Evolutionary conservation across 1,140 invertebrate genomes (phyloP), one percentile per base, ranked within the genome.

Genomic region (Polyergus mexicanus): DNA sequence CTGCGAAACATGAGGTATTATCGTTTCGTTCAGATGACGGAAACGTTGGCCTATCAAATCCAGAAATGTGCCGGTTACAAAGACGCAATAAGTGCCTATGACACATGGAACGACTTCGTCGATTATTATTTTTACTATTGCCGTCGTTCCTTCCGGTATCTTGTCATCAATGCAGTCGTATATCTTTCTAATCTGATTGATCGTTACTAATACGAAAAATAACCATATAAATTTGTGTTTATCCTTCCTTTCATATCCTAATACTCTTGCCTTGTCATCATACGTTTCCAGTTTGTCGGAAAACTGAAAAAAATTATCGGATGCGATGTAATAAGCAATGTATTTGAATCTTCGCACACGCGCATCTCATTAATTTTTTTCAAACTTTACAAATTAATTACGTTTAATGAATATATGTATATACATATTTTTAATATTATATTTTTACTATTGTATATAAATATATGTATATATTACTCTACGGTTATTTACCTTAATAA

Each of bases 31-130:
- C 16, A 80, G 22, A n/a, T 80, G 77, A 28, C 47, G 65, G 16
- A 80, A 80, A 69, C 77, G 77, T 69, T 80, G 77, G 3, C 77
- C 63, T 41, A 56, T 69, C 35, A 80, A 13, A n/a, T 80, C 63
- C 8, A 80, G 35, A 58, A 69, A 69, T n/a, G 58, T 58, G 11
- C 32, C 66, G 2, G 16, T 69, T 56, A 69, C 2, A 13, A 69
- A 58, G 5, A 69, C 10, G 28, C 51, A 41, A 8, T 80, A 68
- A 0, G 47, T 41, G 35, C 77, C 63, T 8, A 13, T 5, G 8
- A 56, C 1, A 1, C 1, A 2, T 13, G 22, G 51, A 56, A 69
- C 1, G 5, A 58, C 3, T 3, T 1, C 0, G 2, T 68, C 6
- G 5, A 74, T 25, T 2, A 41, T 16, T 10, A 0, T 7, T 3